Conservation (phyloP, 2,888 invertebrate genomes). For the Willowsia nigromaculata region DNA sequence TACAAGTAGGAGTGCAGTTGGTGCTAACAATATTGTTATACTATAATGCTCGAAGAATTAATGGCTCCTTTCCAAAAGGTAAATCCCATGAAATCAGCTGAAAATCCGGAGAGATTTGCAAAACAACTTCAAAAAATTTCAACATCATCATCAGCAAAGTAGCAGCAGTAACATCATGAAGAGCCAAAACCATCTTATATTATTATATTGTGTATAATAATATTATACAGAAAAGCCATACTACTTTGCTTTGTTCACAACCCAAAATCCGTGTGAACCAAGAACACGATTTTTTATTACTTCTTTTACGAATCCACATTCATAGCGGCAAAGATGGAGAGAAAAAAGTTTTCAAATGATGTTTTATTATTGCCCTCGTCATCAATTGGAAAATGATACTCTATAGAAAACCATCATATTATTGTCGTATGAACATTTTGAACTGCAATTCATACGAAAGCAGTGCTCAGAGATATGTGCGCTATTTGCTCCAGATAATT, state of each 20-base stretch:
- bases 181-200: constrained; percentile 35
- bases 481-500: not conserved
- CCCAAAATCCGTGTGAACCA: constrained; percentile 19
- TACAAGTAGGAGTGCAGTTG: not conserved
- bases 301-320: constrained; percentile 6
- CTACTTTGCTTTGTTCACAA: not conserved
- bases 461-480: not conserved
- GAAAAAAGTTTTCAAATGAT: constrained; percentile 1
- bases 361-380: constrained; percentile 5
- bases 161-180: not conserved
- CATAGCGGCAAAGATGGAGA: not conserved
- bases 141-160: constrained; percentile 14
- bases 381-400: not conserved
- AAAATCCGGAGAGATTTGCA: constrained; percentile 70
- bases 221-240: constrained; percentile 3
- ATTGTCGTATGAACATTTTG: not conserved
- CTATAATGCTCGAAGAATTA: constrained; percentile 60
- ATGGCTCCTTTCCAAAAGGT: constrained; percentile 70
- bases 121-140: constrained; percentile 63
- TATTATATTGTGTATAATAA: not conserved
- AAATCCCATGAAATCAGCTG: constrained; percentile 70
- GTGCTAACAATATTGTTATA: constrained; percentile 47
- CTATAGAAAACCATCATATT: not conserved
- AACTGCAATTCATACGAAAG: not conserved
- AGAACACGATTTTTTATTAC: constrained; percentile 16